A percentile compares a stretch with the other conserved stretches of the same genome.
Evolutionary conservation across 2,888 invertebrate species (phyloP).

Genomic region (Pardosa pseudoannulata): DNA sequence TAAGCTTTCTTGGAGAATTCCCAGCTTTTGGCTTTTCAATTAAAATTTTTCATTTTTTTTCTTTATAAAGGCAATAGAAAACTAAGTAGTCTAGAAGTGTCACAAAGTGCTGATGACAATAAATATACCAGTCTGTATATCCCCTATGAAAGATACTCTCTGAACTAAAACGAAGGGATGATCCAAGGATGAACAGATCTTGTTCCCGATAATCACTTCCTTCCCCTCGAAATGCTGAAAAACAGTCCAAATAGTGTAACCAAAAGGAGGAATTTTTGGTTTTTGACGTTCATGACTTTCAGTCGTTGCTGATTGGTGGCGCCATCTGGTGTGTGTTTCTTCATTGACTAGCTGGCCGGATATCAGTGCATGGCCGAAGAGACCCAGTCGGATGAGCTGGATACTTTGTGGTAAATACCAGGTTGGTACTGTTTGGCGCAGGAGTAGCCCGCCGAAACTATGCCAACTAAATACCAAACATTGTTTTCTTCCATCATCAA

Average conservation of each 20-base stretch:
- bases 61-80: too few species aligned
- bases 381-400: conserved; percentile 96
- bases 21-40: too few species aligned
- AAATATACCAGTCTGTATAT: neutral
- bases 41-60: too few species aligned
- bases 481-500: conserved; percentile 91
- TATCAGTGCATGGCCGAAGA: conserved; percentile 77
- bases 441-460: conserved; percentile 95
- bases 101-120: neutral
- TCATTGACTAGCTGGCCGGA: conserved; percentile 9
- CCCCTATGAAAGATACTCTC: neutral
- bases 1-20: too few species aligned
- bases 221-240: too few species aligned
- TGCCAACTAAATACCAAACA: conserved; percentile 92
- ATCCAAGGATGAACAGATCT: neutral
- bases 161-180: neutral
- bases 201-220: neutral
- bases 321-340: neutral
- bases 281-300: neutral
- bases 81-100: too few species aligned
- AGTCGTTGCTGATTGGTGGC: neutral
- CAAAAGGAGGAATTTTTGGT: neutral
- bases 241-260: neutral
- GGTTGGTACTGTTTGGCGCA: conserved; percentile 95
- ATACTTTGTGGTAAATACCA: conserved; percentile 94